Conservation (phyloP, 2,797 vertebrate genomes). For the Mormyrops attenuatus region DNA sequence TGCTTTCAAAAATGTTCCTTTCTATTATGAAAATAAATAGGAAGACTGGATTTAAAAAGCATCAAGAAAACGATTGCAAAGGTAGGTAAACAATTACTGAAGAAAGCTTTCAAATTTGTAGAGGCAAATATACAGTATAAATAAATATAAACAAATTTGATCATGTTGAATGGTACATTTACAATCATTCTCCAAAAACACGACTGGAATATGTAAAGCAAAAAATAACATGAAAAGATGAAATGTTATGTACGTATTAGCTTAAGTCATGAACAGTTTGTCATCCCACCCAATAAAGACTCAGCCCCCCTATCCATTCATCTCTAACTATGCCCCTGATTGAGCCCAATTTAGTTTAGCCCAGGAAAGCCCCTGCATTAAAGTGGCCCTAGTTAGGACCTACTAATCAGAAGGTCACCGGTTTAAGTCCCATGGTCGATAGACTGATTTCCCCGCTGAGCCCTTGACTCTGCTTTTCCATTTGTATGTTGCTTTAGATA, state of each 20-base stretch:
- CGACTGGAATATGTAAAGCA: not conserved
- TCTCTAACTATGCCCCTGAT: not conserved
- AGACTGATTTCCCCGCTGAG: not conserved
- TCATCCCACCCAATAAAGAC: not conserved
- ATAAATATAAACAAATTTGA: not conserved
- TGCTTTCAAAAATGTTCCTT: not conserved
- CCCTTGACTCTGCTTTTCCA: not conserved
- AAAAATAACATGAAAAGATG: not conserved
- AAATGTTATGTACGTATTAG: not conserved
- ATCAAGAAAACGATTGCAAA: not conserved
- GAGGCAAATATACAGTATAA: not conserved
- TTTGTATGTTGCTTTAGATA: not conserved
- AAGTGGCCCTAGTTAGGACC: not conserved
- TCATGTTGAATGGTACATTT: not conserved
- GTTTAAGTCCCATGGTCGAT: not conserved
- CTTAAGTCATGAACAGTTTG: not conserved
- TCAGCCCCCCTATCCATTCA: not conserved
- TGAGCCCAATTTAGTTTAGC: not conserved
- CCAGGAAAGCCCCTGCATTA: not conserved
- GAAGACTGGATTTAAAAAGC: not conserved
- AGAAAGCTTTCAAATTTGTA: not conserved
- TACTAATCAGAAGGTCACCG: not conserved
- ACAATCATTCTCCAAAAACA: not conserved
- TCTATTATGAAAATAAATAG: not conserved
- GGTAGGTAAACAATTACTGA: not conserved